phyloP scores from a whole-genome alignment of 2,113 vertebrate species.

The Cebus imitator region DNA sequence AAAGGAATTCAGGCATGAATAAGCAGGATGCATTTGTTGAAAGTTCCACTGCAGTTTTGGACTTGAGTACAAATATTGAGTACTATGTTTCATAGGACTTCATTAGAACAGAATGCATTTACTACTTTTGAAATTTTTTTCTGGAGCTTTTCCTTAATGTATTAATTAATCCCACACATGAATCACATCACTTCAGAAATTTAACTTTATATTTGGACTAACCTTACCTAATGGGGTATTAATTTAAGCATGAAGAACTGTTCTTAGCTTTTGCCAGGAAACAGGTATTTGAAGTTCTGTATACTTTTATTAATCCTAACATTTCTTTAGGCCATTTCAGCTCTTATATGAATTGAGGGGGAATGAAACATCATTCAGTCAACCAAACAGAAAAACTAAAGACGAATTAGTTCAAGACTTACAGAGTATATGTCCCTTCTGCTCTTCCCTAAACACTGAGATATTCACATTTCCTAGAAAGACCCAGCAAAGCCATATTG shows the following conservation, averaged over 20 bases:
- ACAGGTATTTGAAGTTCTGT: conserved; percentile 45
- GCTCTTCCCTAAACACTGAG: not conserved
- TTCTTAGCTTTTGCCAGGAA: conserved; percentile 44
- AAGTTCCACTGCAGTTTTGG: not conserved
- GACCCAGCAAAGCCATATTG: not conserved
- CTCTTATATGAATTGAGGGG: conserved; percentile 11
- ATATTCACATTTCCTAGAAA: not conserved
- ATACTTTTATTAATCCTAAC: conserved; percentile 31
- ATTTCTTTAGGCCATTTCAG: conserved; percentile 39
- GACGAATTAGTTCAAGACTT: not conserved
- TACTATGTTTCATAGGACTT: not conserved
- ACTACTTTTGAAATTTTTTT: conserved; percentile 48
- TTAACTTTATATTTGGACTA: conserved; percentile 28
- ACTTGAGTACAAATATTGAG: not conserved
- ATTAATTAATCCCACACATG: conserved; percentile 44
- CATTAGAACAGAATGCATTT: not conserved
- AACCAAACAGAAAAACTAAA: not conserved
- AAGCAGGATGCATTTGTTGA: not conserved
- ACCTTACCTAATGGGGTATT: conserved; percentile 3
- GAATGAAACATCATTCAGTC: not conserved
- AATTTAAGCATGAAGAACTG: conserved; percentile 61
- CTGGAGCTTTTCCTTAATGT: not conserved
- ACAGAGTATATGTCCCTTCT: not conserved
- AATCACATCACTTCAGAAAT: conserved; percentile 36
- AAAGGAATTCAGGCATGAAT: not conserved